Evolutionary conservation across 2,113 vertebrate species (phyloP).

Genomic region (Grammomys dolichurus): DNA sequence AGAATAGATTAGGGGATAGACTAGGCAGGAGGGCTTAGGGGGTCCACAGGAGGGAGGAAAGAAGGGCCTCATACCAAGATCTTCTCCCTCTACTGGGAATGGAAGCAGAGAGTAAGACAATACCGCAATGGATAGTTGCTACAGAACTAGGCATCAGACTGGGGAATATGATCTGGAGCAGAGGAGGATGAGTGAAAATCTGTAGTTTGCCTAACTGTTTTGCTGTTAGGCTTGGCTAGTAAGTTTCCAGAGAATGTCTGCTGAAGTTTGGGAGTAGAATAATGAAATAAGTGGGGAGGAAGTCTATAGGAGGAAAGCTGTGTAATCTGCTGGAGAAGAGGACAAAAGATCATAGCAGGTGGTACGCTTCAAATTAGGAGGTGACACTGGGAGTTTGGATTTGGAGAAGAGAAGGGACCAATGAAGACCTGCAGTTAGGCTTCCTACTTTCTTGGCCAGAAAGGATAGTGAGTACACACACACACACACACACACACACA

Average conservation of each 20-base stretch:
- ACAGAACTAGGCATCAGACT: neutral
- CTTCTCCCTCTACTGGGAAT: neutral
- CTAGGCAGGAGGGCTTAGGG: neutral
- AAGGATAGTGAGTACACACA: neutral
- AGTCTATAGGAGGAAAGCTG: neutral
- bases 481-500: too few species aligned
- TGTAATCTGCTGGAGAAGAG: neutral
- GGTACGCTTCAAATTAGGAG: neutral
- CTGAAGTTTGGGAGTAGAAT: neutral
- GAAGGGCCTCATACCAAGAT: neutral
- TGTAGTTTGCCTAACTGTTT: neutral
- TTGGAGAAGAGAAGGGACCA: neutral
- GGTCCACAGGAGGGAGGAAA: neutral
- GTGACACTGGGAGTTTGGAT: neutral
- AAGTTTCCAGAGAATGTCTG: neutral
- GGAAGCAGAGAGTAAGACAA: neutral
- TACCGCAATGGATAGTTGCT: neutral
- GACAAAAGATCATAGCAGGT: neutral
- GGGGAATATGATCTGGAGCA: neutral
- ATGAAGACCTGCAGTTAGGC: neutral
- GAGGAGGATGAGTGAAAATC: neutral
- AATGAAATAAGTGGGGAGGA: neutral
- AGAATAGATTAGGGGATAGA: neutral
- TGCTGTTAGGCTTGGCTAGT: neutral
- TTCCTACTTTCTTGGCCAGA: neutral